phyloP scores from a whole-genome alignment of 1,140 invertebrate genomes.

The Cydia amplana region DNA sequence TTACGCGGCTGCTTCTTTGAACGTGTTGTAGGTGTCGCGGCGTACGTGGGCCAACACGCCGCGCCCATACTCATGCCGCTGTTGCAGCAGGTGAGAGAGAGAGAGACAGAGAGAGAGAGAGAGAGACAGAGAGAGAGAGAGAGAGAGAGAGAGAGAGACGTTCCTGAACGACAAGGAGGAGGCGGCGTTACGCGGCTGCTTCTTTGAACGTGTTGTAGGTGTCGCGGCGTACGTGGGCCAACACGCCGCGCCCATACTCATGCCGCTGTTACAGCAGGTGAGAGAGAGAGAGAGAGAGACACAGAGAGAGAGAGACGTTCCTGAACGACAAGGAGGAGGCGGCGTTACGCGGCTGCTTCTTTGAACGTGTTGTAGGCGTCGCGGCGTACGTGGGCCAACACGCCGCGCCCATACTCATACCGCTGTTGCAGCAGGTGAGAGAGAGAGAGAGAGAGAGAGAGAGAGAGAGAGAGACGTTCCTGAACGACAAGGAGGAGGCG shows the following conservation, averaged over 20 bases:
- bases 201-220: no score
- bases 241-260: no score
- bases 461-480: conserved; percentile 75
- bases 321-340: conserved; percentile 86
- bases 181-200: conserved; percentile 87
- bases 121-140: no score
- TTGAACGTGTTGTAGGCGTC: no score
- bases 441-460: conserved; percentile 82
- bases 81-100: conserved; percentile 88
- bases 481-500: conserved; percentile 88
- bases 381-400: no score
- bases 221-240: no score
- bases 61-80: conserved; percentile 94
- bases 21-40: conserved; percentile 94
- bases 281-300: no score
- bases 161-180: conserved; percentile 89
- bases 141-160: conserved; percentile 82
- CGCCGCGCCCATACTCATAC: no score
- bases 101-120: no score
- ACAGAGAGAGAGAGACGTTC: conserved; percentile 85
- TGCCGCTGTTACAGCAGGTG: no score
- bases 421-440: conserved; percentile 79
- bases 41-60: conserved; percentile 96
- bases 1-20: conserved; percentile 95
- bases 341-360: conserved; percentile 83